Evolutionary conservation across 2,113 vertebrate genomes (phyloP).

Genomic region (Ardeotis arabs): DNA sequence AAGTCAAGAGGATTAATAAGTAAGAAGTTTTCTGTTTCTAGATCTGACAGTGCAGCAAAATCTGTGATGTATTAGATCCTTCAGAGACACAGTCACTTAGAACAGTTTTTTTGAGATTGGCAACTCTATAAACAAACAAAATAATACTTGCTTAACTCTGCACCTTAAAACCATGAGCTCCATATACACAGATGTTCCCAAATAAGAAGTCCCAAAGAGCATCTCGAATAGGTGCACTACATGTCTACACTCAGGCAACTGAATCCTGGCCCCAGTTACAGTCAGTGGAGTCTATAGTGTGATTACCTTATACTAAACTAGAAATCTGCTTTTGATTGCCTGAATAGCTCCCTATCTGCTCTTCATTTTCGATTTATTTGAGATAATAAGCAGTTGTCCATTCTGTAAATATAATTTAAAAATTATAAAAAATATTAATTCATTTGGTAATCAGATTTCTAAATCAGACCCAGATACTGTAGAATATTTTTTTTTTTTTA

Average conservation of each 20-base stretch:
- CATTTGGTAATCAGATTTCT: not conserved
- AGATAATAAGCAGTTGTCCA: not conserved
- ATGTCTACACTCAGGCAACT: not conserved
- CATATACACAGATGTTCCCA: not conserved
- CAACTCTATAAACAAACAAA: not conserved
- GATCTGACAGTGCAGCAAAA: not conserved
- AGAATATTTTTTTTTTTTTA: not conserved
- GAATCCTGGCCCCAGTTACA: not conserved
- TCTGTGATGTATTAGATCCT: not conserved
- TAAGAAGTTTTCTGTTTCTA: not conserved
- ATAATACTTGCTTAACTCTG: not conserved
- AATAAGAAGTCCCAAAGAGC: not conserved
- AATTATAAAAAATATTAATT: not conserved
- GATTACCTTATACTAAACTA: not conserved
- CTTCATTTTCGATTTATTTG: not conserved
- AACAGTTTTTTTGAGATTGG: not conserved
- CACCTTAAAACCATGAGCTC: not conserved
- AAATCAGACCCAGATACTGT: not conserved
- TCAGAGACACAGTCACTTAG: not conserved
- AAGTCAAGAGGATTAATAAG: constrained; percentile 17
- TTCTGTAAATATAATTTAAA: not conserved
- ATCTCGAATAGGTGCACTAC: not conserved
- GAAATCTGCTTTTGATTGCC: not conserved
- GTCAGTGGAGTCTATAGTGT: not conserved
- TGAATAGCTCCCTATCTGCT: not conserved